Evolutionary conservation across 2,888 invertebrate genomes (phyloP).

Genomic region (Melipona beecheii): DNA sequence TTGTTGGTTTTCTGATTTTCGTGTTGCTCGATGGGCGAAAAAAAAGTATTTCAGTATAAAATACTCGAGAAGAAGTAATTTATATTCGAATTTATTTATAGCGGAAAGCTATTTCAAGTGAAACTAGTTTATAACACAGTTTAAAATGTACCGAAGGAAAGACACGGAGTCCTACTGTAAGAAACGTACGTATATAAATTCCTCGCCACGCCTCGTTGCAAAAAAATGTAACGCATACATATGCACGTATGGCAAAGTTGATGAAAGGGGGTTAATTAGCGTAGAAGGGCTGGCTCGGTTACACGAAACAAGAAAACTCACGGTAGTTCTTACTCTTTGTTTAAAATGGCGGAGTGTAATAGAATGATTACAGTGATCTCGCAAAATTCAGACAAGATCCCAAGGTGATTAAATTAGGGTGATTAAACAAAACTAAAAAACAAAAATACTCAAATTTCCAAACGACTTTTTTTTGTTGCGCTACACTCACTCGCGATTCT

Average conservation of each 20-base stretch:
- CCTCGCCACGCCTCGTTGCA: conserved; percentile 16
- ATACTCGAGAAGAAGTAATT: not conserved
- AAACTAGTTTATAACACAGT: not conserved
- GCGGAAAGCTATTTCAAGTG: not conserved
- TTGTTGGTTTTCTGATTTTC: not conserved
- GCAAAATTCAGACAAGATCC: not conserved
- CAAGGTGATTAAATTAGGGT: not conserved
- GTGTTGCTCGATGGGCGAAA: not conserved
- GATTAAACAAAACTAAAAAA: not conserved
- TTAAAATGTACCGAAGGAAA: not conserved
- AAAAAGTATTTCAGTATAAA: too few relatives aligned
- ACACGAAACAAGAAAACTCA: conserved; percentile 36
- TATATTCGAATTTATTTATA: not conserved
- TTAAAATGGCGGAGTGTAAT: conserved; percentile 10
- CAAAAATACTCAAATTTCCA: not conserved
- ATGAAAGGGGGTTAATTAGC: conserved; percentile 43
- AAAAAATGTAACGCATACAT: conserved; percentile 7
- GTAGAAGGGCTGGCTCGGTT: conserved; percentile 23
- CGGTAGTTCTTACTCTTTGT: conserved; percentile 12
- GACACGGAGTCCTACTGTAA: not conserved
- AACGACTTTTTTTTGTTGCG: not conserved
- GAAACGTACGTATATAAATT: conserved; percentile 39
- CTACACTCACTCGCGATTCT: not conserved
- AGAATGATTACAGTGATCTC: conserved; percentile 19
- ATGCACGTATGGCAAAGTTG: conserved; percentile 1